phyloP scores from a whole-genome alignment of 2,113 vertebrate species.

The Gobio gobio region DNA sequence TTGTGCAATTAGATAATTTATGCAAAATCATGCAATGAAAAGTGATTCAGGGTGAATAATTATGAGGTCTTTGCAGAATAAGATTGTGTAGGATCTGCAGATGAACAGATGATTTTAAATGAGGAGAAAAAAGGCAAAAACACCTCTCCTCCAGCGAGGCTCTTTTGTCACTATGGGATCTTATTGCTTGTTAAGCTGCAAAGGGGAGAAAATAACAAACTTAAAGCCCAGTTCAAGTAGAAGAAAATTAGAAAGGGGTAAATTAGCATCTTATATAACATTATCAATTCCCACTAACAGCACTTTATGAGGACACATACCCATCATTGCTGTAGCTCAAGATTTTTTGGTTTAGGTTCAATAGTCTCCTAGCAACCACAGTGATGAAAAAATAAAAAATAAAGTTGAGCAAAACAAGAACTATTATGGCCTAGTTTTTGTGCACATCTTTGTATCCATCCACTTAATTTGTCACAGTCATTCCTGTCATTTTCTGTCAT shows the following conservation, averaged over 20 bases:
- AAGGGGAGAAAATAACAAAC: background rate
- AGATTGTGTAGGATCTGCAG: constrained; percentile 19
- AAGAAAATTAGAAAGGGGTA: constrained; percentile 37
- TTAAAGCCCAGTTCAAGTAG: constrained; percentile 18
- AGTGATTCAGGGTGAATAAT: constrained; percentile 43
- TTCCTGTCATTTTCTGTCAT: background rate
- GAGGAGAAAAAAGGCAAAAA: background rate
- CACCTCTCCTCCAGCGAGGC: background rate
- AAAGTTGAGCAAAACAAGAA: constrained; percentile 46
- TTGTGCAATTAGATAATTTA: constrained; percentile 55
- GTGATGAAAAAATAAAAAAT: constrained; percentile 12
- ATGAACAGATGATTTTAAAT: constrained; percentile 15
- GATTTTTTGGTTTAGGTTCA: constrained; percentile 57
- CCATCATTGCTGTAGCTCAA: constrained; percentile 43
- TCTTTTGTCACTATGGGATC: background rate
- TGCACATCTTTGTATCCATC: background rate
- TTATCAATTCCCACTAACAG: constrained; percentile 53
- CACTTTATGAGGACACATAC: constrained; percentile 45
- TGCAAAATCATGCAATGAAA: constrained; percentile 50
- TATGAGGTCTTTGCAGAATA: constrained; percentile 37
- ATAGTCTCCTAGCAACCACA: constrained; percentile 61
- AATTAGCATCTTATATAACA: constrained; percentile 55
- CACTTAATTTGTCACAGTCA: background rate
- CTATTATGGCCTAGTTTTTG: constrained; percentile 54
- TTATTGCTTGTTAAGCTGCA: background rate